Conservation (phyloP, 1,140 invertebrate genomes). For the Batillaria attramentaria region DNA sequence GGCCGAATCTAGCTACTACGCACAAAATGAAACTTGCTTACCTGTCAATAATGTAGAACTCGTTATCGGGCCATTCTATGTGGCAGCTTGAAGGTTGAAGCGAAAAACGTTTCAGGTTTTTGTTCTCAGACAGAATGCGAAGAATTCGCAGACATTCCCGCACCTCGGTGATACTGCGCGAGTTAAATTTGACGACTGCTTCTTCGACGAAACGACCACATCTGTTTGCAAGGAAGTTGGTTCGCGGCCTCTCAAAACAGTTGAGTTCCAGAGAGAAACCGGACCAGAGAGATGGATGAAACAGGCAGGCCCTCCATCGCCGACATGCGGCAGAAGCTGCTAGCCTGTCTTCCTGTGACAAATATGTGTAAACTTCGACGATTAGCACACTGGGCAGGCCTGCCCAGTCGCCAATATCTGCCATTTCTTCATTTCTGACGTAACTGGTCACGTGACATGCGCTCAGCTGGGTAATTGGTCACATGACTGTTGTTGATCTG, state of each 20-base stretch:
- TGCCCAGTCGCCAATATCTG: conserved; percentile 64
- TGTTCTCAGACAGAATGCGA: conserved; percentile 64
- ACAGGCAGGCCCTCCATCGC: conserved; percentile 78
- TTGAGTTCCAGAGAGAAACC: conserved; percentile 69
- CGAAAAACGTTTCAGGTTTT: conserved; percentile 67
- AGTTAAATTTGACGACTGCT: conserved; percentile 71
- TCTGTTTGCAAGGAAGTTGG: conserved; percentile 70
- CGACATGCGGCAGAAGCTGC: conserved; percentile 77
- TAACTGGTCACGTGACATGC: conserved; percentile 48
- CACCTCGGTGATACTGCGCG: conserved; percentile 68
- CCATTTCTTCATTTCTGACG: conserved; percentile 63
- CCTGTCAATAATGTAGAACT: conserved; percentile 52
- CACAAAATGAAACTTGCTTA: conserved; percentile 43
- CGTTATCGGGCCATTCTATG: conserved; percentile 26
- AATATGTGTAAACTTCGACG: conserved; percentile 78
- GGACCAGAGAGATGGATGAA: conserved; percentile 78
- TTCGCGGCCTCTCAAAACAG: conserved; percentile 69
- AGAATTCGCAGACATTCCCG: conserved; percentile 61
- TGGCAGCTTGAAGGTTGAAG: conserved; percentile 70
- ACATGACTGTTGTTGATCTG: conserved; percentile 13
- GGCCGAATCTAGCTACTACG: conserved; percentile 27
- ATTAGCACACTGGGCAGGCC: conserved; percentile 78
- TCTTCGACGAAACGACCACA: conserved; percentile 72
- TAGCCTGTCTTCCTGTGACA: conserved; percentile 75
- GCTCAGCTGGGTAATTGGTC: background rate